Base-by-base conservation (phyloP, 2,113 vertebrate species). In the Camelus bactrianus region DNA sequence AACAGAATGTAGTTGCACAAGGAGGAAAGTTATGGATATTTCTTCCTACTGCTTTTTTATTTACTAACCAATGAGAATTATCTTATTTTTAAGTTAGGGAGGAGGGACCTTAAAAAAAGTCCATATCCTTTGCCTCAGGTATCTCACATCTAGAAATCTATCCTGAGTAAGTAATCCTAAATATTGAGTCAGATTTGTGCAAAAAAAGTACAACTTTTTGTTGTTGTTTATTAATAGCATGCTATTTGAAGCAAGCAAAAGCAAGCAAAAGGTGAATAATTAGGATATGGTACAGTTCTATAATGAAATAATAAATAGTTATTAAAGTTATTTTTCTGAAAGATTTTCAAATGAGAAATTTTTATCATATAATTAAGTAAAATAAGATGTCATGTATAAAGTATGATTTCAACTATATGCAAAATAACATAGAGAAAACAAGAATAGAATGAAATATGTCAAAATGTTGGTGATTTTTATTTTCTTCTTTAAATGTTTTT, bases 281-380 rank as follows among this genome's bases (percentile, higher is more conserved):
- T 93, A 67, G 92, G 20, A 52, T 76, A 19, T 17, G 50, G 15
- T 20, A 46, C 83, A 90, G 89, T 92, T 89, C 20, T 77, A 90
- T 38, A 28, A 46, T 54, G 3, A 64, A 58, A 52, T 76, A 42
- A 58, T 80, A 50, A 48, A 11, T 62, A 62, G 20, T 86, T 92
- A 93, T 46, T 85, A 46, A 95, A 91, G n/a, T 76, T 52, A 58
- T 72, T 94, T 93, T 96, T 75, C 69, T 77, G 73, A 95, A 90
- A 90, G 28, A 72, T 52, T 94, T 95, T 80, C 69, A 95, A n/a
- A 19, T 89, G 42, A 67, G 42, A 86, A 20, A 85, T 52, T 86
- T 65, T 35, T 93, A 83, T 64, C 26, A 72, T 79, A 42, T 26
- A 80, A 75, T 42, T 95, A 92, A 82, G 52, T 94, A 73, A 58